These are phyloP conservation scores for Mesoclemmys tuberculata DNA, from an alignment of 2,113 vertebrate species.

Conservation along the genomic window DNA sequence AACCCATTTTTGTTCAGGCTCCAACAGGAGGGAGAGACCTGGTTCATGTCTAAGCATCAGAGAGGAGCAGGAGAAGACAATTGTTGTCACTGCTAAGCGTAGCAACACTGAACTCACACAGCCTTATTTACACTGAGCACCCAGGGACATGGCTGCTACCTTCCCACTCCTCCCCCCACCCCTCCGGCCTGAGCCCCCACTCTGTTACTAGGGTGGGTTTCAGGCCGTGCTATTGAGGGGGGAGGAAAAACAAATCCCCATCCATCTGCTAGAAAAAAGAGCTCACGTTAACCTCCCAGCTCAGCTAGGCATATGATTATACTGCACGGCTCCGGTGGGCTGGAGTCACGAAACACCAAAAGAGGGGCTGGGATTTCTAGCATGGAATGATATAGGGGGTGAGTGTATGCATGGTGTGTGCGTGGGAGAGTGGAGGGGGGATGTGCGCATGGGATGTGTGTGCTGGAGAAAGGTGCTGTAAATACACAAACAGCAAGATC, in stretches of 20 bases:
- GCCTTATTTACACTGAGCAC: background rate
- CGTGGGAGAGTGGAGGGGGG: too few relatives aligned
- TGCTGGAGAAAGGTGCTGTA: background rate
- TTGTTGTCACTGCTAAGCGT: fast-evolving
- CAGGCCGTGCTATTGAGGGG: background rate
- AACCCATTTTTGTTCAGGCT: background rate
- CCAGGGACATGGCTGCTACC: background rate
- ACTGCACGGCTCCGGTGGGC: background rate
- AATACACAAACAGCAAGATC: background rate
- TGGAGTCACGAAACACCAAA: too few relatives aligned
- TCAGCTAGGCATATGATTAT: background rate
- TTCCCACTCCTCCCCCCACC: fast-evolving
- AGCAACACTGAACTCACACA: background rate
- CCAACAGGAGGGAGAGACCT: background rate
- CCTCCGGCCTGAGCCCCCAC: background rate
- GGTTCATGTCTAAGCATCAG: fast-evolving
- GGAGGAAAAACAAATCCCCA: background rate
- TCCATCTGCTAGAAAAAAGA: background rate
- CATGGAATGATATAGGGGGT: background rate
- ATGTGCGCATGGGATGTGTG: background rate
- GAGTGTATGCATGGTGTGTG: background rate
- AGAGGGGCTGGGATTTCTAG: background rate
- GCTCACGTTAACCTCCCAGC: background rate
- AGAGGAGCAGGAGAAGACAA: background rate
- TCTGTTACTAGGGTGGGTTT: background rate